Percentiles rank a stretch among this genome's conserved stretches.
Evolutionary conservation across 2,888 invertebrate species (phyloP).

Genomic region (Agrotis ipsilon): DNA sequence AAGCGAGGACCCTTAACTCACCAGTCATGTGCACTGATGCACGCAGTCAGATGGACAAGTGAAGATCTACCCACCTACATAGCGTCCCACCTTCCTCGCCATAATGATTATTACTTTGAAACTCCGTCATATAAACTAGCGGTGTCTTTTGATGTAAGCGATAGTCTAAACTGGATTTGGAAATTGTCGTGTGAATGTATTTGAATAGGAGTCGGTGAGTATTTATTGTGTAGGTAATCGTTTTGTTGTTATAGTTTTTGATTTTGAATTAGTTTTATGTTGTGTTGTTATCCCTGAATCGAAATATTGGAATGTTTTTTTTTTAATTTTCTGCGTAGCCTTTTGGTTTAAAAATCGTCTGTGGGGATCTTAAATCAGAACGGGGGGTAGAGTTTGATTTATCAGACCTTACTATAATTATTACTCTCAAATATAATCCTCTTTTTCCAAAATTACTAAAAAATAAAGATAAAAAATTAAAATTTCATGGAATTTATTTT

Average conservation of each 20-base stretch:
- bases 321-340: too few relatives aligned
- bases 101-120: conserved; percentile 64
- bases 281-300: neutral
- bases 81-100: conserved; percentile 67
- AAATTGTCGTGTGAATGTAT: conserved; percentile 50
- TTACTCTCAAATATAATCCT: too few relatives aligned
- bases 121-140: conserved; percentile 53
- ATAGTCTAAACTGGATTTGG: conserved; percentile 47
- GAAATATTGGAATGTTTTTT: too few relatives aligned
- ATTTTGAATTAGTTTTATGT: neutral
- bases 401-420: too few relatives aligned
- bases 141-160: conserved; percentile 51
- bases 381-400: too few relatives aligned
- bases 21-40: conserved; percentile 84
- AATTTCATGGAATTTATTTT: too few relatives aligned
- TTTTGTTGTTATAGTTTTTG: conserved; percentile 1
- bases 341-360: neutral
- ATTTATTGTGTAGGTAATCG: conserved; percentile 8
- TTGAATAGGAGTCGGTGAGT: conserved; percentile 10
- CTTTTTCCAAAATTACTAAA: too few relatives aligned
- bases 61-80: conserved; percentile 83
- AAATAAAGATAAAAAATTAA: too few relatives aligned
- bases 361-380: neutral
- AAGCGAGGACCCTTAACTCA: conserved; percentile 64
- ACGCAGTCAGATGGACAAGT: conserved; percentile 83